Base-by-base conservation (phyloP, 1,140 invertebrate genomes). In the Zaprionus davidi region DNA sequence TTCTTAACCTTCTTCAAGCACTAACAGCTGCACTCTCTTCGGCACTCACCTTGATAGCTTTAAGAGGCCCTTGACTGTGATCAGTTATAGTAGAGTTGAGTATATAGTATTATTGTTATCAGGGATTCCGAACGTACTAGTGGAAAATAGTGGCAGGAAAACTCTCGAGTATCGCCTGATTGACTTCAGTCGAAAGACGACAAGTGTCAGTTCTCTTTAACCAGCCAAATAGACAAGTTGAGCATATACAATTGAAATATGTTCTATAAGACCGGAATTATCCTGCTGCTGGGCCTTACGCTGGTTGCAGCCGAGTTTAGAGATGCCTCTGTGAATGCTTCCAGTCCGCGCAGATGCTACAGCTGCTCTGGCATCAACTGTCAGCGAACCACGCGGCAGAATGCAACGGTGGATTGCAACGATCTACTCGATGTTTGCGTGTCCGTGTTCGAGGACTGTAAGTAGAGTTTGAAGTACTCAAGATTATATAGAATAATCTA, bases 281-380 rank as follows among this genome's bases (percentile, higher is more conserved):
- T 76, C 70, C 74, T 76, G 60, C n/a, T 73, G 36, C 41, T 76
- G 11, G 55, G 62, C 57, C 63, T 72, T 7, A 20, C 44, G 13
- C 44, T 73, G 5, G 11, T n/a, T 7, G 55, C 68, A 9, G 46
- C 34, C n/a, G 60, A 65, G 55, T 13, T 59, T 2, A 58, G 44
- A 5, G 53, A 64, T 3, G 24, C 53, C n/a, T 6, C 36, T 7
- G 60, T 65, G 2, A 76, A 80, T 67, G 53, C 58, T 17, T 56
- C 51, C 1, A 56, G 51, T 3, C 69, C 76, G 3, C 78, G 75
- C 0, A 38, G 66, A 1, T 92, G 91, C 26, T 91, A 85, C 31
- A 91, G 77, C 64, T 92, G 91, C 58, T 67, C 85, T 34, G 91
- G 91, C 28, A 81, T 91, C 7, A 92, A 91, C 58, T 92, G 91